Base-by-base conservation (phyloP, 2,888 invertebrate genomes). In the Brachyopa scutellaris region DNA sequence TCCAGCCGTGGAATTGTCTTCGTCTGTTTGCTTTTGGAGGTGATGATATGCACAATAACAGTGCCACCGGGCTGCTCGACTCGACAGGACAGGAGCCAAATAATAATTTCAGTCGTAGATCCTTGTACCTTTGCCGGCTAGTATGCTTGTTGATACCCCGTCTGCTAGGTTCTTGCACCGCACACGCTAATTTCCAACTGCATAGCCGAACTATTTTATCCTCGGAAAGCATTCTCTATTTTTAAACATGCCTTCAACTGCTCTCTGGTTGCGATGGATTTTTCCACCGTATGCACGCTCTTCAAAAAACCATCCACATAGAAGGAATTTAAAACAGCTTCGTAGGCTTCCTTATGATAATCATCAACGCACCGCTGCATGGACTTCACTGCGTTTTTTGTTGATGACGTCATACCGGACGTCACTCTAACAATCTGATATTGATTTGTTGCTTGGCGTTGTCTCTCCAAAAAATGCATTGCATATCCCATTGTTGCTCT, bases 401-500 rank as follows among this genome's bases (percentile, higher is more conserved):
- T 45, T 21, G 45, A 45, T 2, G 45, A 45, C 4, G 45, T 45
- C 45, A 45, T 45, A 9, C 21, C 45, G n/a, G 19, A 45, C 21
- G 45, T 45, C 2, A 45, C 45, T 21, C 45, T 19, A n/a, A 45
- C 45, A 4, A 45, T 19, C 21, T 45, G 45, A 21, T 21, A 45
- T n/a, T 45, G 21, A 21, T 7, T 6, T 8, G 45, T 45, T 45
- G 45, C 2, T 9, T 21, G 45, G 21, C 4, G 11, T 9, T 45
- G 6, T 45, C 45, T 21, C 45, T 45, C 45, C 45, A 45, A 21
- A 45, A 45, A 21, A 45, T 45, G 8, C 45, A 21, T 21, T 45
- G 45, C 45, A 45, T 45, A n/a, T 45, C 21, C 45, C 45, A 45
- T 45, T 45, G 45, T 21, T 45, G 8, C 45, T 45, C 45, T n/a